Percentiles rank a stretch among this genome's conserved stretches.
phyloP scores from a whole-genome alignment of 2,797 vertebrate genomes.

The Enteromius fasciolatus region DNA sequence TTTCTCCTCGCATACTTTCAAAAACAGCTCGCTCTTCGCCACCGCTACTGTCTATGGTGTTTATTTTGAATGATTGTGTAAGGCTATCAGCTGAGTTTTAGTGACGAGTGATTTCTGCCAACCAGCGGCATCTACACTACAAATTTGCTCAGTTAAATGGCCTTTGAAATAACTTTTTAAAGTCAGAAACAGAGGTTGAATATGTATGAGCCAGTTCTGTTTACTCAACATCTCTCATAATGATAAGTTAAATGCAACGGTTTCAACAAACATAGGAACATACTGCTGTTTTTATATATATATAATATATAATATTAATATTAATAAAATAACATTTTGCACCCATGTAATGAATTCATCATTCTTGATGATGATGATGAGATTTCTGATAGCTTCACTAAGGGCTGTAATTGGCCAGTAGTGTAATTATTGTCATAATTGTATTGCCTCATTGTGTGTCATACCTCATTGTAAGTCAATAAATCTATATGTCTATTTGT shows the following conservation, averaged over 20 bases:
- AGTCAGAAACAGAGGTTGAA: not conserved
- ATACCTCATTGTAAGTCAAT: not conserved
- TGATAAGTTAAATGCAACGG: not conserved
- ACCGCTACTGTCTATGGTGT: constrained; percentile 85
- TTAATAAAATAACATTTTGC: not conserved
- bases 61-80: constrained; percentile 81
- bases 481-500: not conserved
- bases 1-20: constrained; percentile 81
- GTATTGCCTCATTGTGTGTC: constrained; percentile 7
- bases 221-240: not conserved
- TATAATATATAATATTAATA: no score
- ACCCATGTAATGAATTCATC: not conserved
- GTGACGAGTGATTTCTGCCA: not conserved
- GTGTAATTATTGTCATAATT: not conserved
- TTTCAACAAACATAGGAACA: not conserved
- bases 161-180: not conserved
- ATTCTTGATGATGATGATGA: not conserved
- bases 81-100: not conserved
- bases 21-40: constrained; percentile 86
- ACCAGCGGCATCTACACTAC: not conserved
- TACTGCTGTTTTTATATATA: not conserved
- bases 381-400: not conserved
- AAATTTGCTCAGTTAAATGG: not conserved
- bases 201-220: not conserved
- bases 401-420: no score